phyloP scores from a whole-genome alignment of 1,140 invertebrate genomes.

The Bradysia coprophila region DNA sequence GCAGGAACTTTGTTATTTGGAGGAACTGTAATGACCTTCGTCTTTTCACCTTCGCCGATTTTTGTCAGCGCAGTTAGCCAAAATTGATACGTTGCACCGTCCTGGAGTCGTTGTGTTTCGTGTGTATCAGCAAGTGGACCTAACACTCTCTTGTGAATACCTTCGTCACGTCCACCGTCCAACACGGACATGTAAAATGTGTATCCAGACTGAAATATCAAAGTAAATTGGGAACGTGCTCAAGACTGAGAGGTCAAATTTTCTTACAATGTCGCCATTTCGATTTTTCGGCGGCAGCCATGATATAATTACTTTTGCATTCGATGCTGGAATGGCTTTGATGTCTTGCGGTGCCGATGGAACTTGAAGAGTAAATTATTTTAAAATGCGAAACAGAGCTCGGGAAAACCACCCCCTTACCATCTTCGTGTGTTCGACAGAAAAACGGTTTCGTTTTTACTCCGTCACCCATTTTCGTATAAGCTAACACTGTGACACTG shows the following conservation, averaged over 20 bases:
- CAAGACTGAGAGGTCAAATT: too few species aligned
- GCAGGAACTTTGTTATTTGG: constrained; percentile 66
- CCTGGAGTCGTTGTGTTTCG: constrained; percentile 50
- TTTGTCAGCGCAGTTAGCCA: constrained; percentile 66
- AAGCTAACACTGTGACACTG: constrained; percentile 72
- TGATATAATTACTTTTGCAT: constrained; percentile 68
- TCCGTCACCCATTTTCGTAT: constrained; percentile 76
- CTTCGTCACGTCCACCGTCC: constrained; percentile 51
- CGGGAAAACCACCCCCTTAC: constrained; percentile 27
- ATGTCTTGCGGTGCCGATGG: constrained; percentile 73
- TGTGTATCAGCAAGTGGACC: constrained; percentile 42
- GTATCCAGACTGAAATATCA: constrained; percentile 31
- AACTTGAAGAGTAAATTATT: constrained; percentile 30
- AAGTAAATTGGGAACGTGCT: not conserved
- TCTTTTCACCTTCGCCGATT: constrained; percentile 62
- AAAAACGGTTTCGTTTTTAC: constrained; percentile 62
- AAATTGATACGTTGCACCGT: constrained; percentile 54
- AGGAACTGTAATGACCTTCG: constrained; percentile 50
- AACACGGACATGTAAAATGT: constrained; percentile 64
- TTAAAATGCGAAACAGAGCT: not conserved
- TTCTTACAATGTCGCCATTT: constrained; percentile 51
- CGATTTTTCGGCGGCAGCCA: constrained; percentile 60
- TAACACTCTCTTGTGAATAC: constrained; percentile 46
- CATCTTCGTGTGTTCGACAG: constrained; percentile 81
- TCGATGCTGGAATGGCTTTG: constrained; percentile 68